Evolutionary conservation across 2,113 vertebrate species (phyloP).

Genomic region (Caretta caretta): DNA sequence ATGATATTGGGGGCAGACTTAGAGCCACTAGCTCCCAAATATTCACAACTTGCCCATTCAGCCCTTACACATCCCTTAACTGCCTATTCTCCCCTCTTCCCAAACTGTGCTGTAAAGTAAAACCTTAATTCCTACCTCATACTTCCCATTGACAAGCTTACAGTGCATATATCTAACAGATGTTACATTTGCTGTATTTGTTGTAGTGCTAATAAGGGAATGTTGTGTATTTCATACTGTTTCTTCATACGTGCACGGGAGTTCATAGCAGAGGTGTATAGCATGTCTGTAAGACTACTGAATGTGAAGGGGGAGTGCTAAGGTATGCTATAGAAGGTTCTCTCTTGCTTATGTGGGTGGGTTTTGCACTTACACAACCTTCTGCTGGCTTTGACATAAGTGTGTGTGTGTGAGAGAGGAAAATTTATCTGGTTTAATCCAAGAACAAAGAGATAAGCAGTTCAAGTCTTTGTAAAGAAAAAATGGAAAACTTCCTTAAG

Average conservation of each 20-base stretch:
- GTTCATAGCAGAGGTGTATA: not conserved
- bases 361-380: not conserved
- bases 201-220: not conserved
- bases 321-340: not conserved
- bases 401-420: not conserved
- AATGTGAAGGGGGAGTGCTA: not conserved
- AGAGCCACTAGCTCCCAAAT: not conserved
- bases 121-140: not conserved
- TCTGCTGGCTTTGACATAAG: not conserved
- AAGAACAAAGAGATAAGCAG: not conserved
- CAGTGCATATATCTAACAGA: not conserved
- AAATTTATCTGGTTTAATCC: not conserved
- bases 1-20: not conserved
- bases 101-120: not conserved
- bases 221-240: not conserved
- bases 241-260: not conserved
- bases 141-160: not conserved
- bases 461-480: not conserved
- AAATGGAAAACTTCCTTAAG: not conserved
- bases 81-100: not conserved
- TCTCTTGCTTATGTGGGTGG: not conserved
- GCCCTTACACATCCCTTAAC: not conserved
- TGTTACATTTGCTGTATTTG: not conserved
- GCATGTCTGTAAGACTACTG: not conserved
- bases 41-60: not conserved